Evolutionary conservation across 2,113 vertebrate genomes (phyloP).

Genomic region (Casuarius casuarius): DNA sequence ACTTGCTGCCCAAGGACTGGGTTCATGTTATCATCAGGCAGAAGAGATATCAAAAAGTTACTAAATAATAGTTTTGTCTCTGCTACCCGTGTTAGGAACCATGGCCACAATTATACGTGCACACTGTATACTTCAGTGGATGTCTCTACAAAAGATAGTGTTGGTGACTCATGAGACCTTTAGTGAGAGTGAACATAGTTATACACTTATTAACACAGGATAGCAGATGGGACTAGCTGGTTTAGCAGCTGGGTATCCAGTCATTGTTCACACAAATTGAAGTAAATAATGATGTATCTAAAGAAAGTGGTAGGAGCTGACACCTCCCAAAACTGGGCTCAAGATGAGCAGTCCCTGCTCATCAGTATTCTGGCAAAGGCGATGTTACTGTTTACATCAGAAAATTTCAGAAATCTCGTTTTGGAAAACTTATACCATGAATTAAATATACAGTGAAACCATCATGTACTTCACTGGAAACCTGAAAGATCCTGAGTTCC

Average conservation of each 20-base stretch:
- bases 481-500: background rate
- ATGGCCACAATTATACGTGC: background rate
- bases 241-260: conserved; percentile 64
- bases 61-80: background rate
- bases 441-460: background rate
- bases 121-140: background rate
- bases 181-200: conserved; percentile 38
- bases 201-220: conserved; percentile 4
- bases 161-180: conserved; percentile 38
- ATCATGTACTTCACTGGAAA: background rate
- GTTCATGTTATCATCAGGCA: background rate
- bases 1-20: background rate
- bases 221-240: conserved; percentile 60
- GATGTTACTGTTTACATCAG: background rate
- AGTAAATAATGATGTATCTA: conserved; percentile 24
- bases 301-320: conserved; percentile 55
- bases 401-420: background rate
- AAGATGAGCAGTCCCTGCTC: conserved; percentile 12
- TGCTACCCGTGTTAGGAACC: background rate
- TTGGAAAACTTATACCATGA: background rate
- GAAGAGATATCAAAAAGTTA: background rate
- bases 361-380: background rate
- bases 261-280: conserved; percentile 42
- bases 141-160: conserved; percentile 9
- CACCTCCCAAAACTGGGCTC: conserved; percentile 16